Conservation (phyloP, 2,113 vertebrate genomes). For the Chinchilla lanigera region DNA sequence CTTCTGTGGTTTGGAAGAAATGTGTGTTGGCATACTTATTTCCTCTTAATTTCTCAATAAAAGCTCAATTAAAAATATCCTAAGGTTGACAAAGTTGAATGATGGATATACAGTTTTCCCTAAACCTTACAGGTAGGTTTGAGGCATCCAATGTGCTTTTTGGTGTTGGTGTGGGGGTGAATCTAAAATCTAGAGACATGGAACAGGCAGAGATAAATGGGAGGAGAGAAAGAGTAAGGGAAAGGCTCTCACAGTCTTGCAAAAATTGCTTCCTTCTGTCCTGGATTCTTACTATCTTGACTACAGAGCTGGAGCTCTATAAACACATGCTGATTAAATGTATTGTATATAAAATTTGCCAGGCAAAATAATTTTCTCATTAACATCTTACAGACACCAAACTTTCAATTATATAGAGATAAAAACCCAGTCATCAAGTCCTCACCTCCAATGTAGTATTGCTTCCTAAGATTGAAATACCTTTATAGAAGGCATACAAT, state of each 20-base stretch:
- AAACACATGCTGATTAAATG: conserved; percentile 12
- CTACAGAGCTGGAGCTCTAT: background rate
- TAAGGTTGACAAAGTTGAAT: conserved; percentile 48
- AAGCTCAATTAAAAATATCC: conserved; percentile 61
- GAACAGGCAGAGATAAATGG: background rate
- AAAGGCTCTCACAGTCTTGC: background rate
- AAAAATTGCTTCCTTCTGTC: background rate
- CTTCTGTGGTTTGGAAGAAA: conserved; percentile 63
- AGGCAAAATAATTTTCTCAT: conserved; percentile 41
- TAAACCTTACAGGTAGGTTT: background rate
- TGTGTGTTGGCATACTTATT: conserved; percentile 37
- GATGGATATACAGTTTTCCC: conserved; percentile 17
- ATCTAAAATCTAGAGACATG: conserved; percentile 47
- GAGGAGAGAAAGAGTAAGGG: background rate
- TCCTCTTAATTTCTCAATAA: conserved; percentile 46
- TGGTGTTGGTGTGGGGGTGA: background rate
- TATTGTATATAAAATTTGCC: background rate
- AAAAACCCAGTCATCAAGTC: background rate
- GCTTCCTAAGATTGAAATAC: background rate
- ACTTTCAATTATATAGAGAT: conserved; percentile 26
- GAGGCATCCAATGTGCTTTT: background rate
- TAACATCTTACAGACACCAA: background rate
- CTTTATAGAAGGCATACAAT: background rate
- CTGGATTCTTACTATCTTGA: background rate
- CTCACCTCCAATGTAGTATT: background rate